phyloP scores from a whole-genome alignment of 2,888 invertebrate species.

The Hylaea fasciaria region DNA sequence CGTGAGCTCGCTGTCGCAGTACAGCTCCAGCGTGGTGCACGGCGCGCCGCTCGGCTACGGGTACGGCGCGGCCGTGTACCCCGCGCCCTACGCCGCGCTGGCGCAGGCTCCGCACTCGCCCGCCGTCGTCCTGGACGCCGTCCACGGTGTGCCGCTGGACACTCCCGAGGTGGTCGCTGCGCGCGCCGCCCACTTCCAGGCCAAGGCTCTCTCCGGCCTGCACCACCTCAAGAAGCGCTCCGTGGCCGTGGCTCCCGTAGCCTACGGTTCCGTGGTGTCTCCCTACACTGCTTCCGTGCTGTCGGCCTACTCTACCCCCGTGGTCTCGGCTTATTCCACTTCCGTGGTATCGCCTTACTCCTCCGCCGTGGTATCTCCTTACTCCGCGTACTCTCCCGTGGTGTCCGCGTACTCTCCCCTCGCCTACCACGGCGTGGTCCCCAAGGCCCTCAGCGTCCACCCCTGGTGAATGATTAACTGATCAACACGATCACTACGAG shows the following conservation, averaged over 20 bases:
- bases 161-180: constrained; percentile 81
- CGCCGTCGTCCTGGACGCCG: constrained; percentile 74
- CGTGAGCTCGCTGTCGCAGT: constrained; percentile 57
- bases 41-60: constrained; percentile 51
- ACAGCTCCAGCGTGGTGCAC: constrained; percentile 64
- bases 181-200: constrained; percentile 75
- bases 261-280: constrained; percentile 46
- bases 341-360: constrained; percentile 28
- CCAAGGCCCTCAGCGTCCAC: constrained; percentile 53
- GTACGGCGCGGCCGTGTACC: constrained; percentile 28
- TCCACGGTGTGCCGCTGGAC: constrained; percentile 78
- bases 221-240: constrained; percentile 76
- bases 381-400: constrained; percentile 28
- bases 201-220: constrained; percentile 70
- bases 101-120: constrained; percentile 73
- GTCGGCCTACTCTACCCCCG: constrained; percentile 23
- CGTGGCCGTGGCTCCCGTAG: constrained; percentile 55
- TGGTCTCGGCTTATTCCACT: constrained; percentile 32
- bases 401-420: constrained; percentile 36
- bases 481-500: constrained; percentile 15
- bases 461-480: constrained; percentile 44
- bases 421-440: constrained; percentile 46
- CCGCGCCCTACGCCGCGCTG: constrained; percentile 46
- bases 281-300: constrained; percentile 45
- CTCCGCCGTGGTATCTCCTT: constrained; percentile 31